Evolutionary conservation across 2,888 invertebrate species (phyloP).

Genomic region (Platynereis dumerilii): DNA sequence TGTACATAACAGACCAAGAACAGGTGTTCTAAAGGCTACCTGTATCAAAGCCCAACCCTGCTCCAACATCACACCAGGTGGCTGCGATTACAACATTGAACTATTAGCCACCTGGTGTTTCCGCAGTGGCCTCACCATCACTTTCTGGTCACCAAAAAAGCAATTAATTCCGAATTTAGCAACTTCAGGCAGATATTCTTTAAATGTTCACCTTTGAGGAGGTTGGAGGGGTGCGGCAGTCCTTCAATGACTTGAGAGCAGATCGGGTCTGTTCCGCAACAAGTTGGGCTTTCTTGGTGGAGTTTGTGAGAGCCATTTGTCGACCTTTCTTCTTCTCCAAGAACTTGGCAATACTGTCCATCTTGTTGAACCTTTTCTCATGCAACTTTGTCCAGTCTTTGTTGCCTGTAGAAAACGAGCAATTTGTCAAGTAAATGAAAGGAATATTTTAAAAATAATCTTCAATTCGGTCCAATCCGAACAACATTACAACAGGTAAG

Average conservation of each 20-base stretch:
- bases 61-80: background rate
- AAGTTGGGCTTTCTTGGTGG: slow-evolving; percentile 16
- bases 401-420: slow-evolving; percentile 20
- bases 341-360: slow-evolving; percentile 57
- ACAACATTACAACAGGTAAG: no score
- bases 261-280: slow-evolving; percentile 22
- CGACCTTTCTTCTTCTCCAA: slow-evolving; percentile 43
- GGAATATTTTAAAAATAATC: no score
- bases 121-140: slow-evolving; percentile 5
- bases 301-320: slow-evolving; percentile 7
- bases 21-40: no score
- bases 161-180: background rate
- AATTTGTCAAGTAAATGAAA: no score
- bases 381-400: slow-evolving; percentile 57
- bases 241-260: slow-evolving; percentile 20
- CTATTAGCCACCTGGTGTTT: background rate
- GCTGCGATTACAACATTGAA: background rate
- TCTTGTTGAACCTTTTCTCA: slow-evolving; percentile 50
- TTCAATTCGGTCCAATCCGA: no score
- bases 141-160: no score
- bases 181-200: background rate
- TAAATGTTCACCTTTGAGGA: background rate
- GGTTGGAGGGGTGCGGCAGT: slow-evolving; percentile 1
- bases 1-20: no score
- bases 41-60: no score